Base-by-base conservation (phyloP, 2,888 invertebrate genomes). In the Diachrysia chrysitis region DNA sequence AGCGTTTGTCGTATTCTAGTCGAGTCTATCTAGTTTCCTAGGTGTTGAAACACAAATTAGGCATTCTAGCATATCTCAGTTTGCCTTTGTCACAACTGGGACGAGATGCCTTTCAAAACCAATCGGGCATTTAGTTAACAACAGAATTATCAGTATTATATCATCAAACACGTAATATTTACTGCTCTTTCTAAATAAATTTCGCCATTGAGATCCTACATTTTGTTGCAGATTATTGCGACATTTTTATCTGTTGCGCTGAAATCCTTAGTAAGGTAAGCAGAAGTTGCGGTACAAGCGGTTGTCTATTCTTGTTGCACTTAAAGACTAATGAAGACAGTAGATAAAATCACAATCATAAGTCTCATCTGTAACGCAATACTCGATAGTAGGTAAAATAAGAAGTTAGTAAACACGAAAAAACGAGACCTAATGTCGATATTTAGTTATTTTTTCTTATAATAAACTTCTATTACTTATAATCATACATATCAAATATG, bases 161-260 rank as follows among this genome's bases (percentile, higher is more conserved):
- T 69, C 69, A 78, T n/a, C 42, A 21, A 25, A 32, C 56, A 72
- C 65, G 72, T 63, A 72, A 79, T 62, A 61, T 29, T 46, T 32
- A 53, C 57, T 63, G 54, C 21, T 66, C 53, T 76, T 79, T 69
- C 76, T 75, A 59, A 74, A 78, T 69, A 57, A 65, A 59, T 48
- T 63, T 55, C 25, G 57, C 25, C 29, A 60, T 64, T 59, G 58
- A 58, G 57, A 60, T 66, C 59, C 23, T 55, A 66, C 66, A 64
- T 64, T 23, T 35, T 23, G 42, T 12, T 21, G 46, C 59, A 42
- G 48, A 58, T 29, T 23, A 21, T 74, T 78, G 61, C 63, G 56
- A 63, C 48, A 57, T 55, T 17, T n/a, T 37, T 58, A 37, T 35
- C 48, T 25, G 12, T 7, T 9, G 32, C n/a, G 29, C 17, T 16